Evolutionary conservation across 2,113 vertebrate genomes (phyloP).

Genomic region (Scophthalmus maximus): DNA sequence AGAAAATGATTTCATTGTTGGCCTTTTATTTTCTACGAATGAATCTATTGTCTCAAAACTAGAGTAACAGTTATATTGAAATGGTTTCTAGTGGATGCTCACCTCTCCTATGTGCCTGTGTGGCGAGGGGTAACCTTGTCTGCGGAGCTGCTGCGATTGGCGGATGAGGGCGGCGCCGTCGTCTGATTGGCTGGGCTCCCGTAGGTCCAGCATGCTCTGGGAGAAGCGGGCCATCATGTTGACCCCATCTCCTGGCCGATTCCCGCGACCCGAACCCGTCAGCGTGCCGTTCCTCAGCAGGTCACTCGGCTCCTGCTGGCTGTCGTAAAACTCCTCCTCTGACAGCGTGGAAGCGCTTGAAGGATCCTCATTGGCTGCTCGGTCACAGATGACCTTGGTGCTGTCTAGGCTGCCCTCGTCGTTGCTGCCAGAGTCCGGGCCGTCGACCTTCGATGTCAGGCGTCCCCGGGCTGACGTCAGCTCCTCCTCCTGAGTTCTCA

Average conservation of each 20-base stretch:
- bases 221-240: conserved; percentile 85
- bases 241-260: conserved; percentile 66
- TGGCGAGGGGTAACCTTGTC: conserved; percentile 42
- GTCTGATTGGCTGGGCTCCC: conserved; percentile 59
- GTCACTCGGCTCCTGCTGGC: conserved; percentile 33
- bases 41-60: too few species aligned
- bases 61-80: too few species aligned
- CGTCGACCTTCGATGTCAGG: conserved; percentile 8
- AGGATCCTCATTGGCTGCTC: conserved; percentile 56
- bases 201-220: conserved; percentile 84
- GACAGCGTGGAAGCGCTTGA: conserved; percentile 88
- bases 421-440: conserved; percentile 49
- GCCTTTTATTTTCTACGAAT: not conserved
- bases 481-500: not conserved
- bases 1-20: too few species aligned
- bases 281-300: conserved; percentile 62
- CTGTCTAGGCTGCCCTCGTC: conserved; percentile 73
- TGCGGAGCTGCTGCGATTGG: conserved; percentile 68
- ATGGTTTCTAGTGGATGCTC: too few species aligned
- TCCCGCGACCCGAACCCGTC: conserved; percentile 59
- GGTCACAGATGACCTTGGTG: conserved; percentile 73
- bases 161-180: conserved; percentile 55
- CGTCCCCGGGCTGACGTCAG: not conserved
- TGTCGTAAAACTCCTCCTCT: conserved; percentile 89
- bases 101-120: conserved; percentile 76